Evolutionary conservation across 2,888 invertebrate species (phyloP).

Genomic region (Ectemnius cavifrons): DNA sequence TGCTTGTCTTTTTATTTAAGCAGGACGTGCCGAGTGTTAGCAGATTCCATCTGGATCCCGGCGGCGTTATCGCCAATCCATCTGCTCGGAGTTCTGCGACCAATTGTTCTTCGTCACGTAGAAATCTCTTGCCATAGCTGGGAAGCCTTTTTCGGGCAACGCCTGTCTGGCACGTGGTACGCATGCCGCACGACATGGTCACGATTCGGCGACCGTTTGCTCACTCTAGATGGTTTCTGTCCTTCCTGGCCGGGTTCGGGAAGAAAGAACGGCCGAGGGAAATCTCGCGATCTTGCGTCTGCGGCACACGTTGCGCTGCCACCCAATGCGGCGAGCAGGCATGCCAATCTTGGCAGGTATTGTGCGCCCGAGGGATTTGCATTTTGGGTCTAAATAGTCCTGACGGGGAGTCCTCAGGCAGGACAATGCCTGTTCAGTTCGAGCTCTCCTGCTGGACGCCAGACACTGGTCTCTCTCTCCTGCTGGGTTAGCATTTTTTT

Average conservation of each 20-base stretch:
- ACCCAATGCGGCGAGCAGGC: conserved; percentile 56
- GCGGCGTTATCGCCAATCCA: conserved; percentile 47
- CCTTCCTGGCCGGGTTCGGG: background rate
- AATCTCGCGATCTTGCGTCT: conserved; percentile 48
- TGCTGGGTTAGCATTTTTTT: conserved; percentile 49
- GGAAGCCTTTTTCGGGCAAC: conserved; percentile 18
- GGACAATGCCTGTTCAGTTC: conserved; percentile 42
- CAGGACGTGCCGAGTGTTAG: conserved; percentile 55
- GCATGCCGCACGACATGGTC: conserved; percentile 26
- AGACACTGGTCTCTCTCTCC: conserved; percentile 37
- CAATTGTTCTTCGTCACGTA: conserved; percentile 62
- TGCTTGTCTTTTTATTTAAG: conserved; percentile 25
- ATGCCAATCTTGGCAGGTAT: conserved; percentile 38
- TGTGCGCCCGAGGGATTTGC: conserved; percentile 64
- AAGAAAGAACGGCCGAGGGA: conserved; percentile 2
- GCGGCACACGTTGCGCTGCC: conserved; percentile 65
- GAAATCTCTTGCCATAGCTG: conserved; percentile 21
- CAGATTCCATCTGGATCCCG: conserved; percentile 54
- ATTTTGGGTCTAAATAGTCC: conserved; percentile 65
- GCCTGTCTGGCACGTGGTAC: conserved; percentile 36
- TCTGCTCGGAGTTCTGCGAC: conserved; percentile 50
- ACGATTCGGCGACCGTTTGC: conserved; percentile 14
- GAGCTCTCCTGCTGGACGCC: conserved; percentile 43
- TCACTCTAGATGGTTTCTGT: background rate
- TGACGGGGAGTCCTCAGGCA: conserved; percentile 55